These are phyloP conservation scores for Drosophila nigrodunni DNA, from an alignment of 1,140 invertebrate genomes.

Conservation along the genomic window DNA sequence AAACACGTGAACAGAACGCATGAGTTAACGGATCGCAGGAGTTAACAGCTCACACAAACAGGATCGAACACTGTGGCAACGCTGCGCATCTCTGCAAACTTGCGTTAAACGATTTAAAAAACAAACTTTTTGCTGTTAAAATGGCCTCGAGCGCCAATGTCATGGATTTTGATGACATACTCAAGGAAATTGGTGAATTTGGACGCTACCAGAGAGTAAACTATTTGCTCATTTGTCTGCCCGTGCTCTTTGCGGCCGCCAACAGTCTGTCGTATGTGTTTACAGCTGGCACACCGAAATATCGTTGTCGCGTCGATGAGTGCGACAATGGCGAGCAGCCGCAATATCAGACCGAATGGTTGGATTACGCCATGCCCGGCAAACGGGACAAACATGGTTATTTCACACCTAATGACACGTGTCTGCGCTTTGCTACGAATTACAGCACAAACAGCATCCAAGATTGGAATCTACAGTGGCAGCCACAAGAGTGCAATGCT, in stretches of 20 bases:
- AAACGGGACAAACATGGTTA: conserved; percentile 57
- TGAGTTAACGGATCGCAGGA: neutral
- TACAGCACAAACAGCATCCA: neutral
- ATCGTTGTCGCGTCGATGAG: conserved; percentile 85
- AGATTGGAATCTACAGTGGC: neutral
- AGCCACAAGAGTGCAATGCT: conserved; percentile 60
- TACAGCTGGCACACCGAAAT: conserved; percentile 86
- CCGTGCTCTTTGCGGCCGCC: conserved; percentile 86
- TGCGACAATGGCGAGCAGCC: conserved; percentile 84
- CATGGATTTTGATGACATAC: conserved; percentile 83
- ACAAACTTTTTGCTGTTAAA: neutral
- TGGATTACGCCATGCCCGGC: conserved; percentile 84
- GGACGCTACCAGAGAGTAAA: conserved; percentile 86
- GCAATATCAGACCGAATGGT: conserved; percentile 84
- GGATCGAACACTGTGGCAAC: conserved; percentile 15
- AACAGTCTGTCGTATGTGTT: conserved; percentile 88
- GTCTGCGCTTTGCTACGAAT: conserved; percentile 59
- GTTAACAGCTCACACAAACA: neutral
- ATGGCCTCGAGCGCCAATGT: conserved; percentile 19
- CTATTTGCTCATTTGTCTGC: conserved; percentile 86
- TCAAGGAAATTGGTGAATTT: conserved; percentile 87
- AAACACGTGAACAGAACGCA: neutral
- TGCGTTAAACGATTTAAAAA: conserved; percentile 16
- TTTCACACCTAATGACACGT: conserved; percentile 67
- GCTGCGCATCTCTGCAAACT: conserved; percentile 1